Evolutionary conservation across 2,888 invertebrate genomes (phyloP).

Genomic region (Cerceris ruficornis): DNA sequence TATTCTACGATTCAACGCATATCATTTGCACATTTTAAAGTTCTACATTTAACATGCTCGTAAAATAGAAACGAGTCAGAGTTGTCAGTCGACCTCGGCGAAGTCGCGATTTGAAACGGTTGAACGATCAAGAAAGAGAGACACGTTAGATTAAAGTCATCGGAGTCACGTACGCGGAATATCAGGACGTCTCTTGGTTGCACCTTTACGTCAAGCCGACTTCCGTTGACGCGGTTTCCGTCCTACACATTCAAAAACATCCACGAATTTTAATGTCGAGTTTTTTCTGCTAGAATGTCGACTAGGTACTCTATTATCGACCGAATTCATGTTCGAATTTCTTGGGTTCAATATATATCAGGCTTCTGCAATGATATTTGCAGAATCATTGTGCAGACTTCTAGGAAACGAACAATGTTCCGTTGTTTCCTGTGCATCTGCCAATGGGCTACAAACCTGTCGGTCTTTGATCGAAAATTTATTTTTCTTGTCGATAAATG

Average conservation of each 20-base stretch:
- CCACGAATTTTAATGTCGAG: slow-evolving; percentile 25
- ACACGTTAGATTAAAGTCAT: slow-evolving; percentile 33
- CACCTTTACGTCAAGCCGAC: slow-evolving; percentile 50
- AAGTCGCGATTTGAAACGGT: slow-evolving; percentile 1
- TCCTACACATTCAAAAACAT: slow-evolving; percentile 21
- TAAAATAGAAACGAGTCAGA: too few relatives aligned
- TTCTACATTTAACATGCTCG: too few relatives aligned
- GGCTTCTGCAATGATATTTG: too few relatives aligned
- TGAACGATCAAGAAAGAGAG: slow-evolving; percentile 15
- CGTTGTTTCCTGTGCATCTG: too few relatives aligned
- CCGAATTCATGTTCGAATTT: not conserved
- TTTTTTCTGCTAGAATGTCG: not conserved
- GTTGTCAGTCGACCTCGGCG: too few relatives aligned
- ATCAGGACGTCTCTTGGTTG: slow-evolving; percentile 18
- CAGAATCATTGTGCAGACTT: too few relatives aligned
- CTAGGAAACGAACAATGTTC: too few relatives aligned
- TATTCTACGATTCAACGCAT: too few relatives aligned
- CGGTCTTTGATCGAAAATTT: too few relatives aligned
- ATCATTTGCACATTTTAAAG: too few relatives aligned
- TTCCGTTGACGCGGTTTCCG: slow-evolving; percentile 57
- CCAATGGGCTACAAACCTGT: too few relatives aligned
- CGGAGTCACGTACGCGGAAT: slow-evolving; percentile 38
- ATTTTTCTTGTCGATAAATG: too few relatives aligned
- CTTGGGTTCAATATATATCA: not conserved
- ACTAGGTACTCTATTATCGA: not conserved